Base-by-base conservation (phyloP, 2,888 invertebrate species). In the Pachycephus smyrnensis region DNA sequence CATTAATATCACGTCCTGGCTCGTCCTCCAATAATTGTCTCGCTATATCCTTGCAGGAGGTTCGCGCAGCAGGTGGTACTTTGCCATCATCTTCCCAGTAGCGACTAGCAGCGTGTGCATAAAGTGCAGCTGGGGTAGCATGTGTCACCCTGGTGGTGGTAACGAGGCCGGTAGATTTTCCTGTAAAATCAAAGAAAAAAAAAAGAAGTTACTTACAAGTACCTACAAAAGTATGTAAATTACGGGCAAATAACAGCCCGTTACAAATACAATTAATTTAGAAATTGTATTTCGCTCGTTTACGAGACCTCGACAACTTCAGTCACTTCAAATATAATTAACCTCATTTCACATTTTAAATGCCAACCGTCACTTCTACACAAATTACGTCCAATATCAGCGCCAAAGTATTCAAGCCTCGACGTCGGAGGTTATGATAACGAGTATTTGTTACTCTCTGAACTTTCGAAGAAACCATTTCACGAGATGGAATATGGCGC, bases 71-170 rank as follows among this genome's bases (percentile, higher is more conserved):
- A 0, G 95, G 94, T 0, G 96, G 96, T 1, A 96, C 95, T 87
- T 96, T 94, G 81, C 95, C 95, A 88, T 96, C 96, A 84, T 96
- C 96, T 88, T 96, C 96, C 96, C 96, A 96, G 89, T 96, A 95
- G 73, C 96, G 92, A 31, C 95, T 95, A 11, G 96, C 94, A 3
- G 95, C 94, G 87, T 96, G 96, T 1, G 96, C 95, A 88, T 95
- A 96, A 68, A 96, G 91, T 0, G 96, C 96, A 0, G 96, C 96
- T 0, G 96, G 96, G 0, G 96, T 96, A 0, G 96, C 96, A 88
- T 96, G 96, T 0, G 96, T 96, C 84, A 96, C 94, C 73, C 96
- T 92, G 0, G 96, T 95, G 80, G 96, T 96, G 4, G 97, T 97
- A 40, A 96, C 96, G 71, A 97, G 94, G 0, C 96, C 97, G n/a